Evolutionary conservation across 2,113 vertebrate genomes (phyloP).

Genomic region (Trogon melanurus): DNA sequence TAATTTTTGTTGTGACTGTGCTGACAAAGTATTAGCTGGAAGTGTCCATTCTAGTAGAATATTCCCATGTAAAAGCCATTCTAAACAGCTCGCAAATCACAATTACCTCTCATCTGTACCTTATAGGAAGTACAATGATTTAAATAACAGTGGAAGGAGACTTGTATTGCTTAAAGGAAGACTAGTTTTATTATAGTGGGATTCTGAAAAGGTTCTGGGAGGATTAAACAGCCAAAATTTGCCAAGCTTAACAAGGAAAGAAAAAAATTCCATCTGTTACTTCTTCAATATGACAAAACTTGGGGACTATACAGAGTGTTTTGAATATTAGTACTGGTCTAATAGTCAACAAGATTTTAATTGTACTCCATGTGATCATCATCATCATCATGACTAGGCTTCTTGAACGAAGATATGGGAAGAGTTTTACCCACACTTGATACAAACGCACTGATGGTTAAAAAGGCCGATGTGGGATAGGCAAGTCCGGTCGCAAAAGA

Average conservation of each 20-base stretch:
- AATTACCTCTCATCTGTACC: neutral
- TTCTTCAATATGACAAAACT: neutral
- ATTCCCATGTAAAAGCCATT: neutral
- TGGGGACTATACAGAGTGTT: neutral
- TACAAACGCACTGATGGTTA: too few relatives aligned
- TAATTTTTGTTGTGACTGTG: neutral
- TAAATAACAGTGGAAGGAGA: neutral
- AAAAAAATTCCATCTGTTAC: neutral
- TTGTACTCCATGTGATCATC: neutral
- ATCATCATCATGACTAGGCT: too few relatives aligned
- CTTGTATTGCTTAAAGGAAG: neutral
- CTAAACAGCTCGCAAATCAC: neutral
- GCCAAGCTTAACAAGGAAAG: neutral
- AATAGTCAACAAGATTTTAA: neutral
- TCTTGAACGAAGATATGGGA: too few relatives aligned
- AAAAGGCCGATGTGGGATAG: too few relatives aligned
- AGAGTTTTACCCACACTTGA: too few relatives aligned
- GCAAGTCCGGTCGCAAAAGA: too few relatives aligned
- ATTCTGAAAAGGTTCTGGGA: neutral
- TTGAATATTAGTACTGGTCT: neutral
- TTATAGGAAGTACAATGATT: neutral
- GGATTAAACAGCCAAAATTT: neutral
- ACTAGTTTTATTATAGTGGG: neutral
- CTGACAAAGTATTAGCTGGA: neutral
- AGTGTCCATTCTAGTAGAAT: neutral